Conservation (phyloP, 2,113 vertebrate genomes). For the Chauna torquata region DNA sequence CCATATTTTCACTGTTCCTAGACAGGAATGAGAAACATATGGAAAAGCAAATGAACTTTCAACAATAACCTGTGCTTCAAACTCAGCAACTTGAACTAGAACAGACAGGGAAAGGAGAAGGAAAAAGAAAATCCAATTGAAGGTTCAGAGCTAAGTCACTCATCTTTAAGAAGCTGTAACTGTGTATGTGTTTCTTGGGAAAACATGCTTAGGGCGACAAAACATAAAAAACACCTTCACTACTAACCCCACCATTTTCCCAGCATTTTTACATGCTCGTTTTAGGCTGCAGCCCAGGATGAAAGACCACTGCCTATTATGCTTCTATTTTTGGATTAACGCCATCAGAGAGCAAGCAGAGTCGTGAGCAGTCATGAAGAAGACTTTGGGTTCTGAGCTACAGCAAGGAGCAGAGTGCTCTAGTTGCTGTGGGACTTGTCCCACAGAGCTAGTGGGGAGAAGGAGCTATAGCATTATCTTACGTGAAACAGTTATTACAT, state of each 20-base stretch:
- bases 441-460: neutral
- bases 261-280: neutral
- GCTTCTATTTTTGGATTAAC: neutral
- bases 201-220: neutral
- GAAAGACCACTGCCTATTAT: neutral
- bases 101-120: neutral
- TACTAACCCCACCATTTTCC: neutral
- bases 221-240: neutral
- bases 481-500: neutral
- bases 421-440: neutral
- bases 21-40: neutral
- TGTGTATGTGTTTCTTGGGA: neutral
- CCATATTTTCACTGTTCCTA: constrained; percentile 77
- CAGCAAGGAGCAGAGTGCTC: neutral
- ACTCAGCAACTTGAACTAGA: neutral
- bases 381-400: neutral
- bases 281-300: neutral
- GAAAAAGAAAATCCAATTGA: neutral
- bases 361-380: neutral
- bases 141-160: neutral
- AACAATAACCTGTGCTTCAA: neutral
- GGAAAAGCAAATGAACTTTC: neutral
- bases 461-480: neutral
- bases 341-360: neutral
- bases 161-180: neutral